These are phyloP conservation scores for Orientallactaga bullata DNA, from an alignment of 2,113 vertebrate genomes.

Conservation along the genomic window DNA sequence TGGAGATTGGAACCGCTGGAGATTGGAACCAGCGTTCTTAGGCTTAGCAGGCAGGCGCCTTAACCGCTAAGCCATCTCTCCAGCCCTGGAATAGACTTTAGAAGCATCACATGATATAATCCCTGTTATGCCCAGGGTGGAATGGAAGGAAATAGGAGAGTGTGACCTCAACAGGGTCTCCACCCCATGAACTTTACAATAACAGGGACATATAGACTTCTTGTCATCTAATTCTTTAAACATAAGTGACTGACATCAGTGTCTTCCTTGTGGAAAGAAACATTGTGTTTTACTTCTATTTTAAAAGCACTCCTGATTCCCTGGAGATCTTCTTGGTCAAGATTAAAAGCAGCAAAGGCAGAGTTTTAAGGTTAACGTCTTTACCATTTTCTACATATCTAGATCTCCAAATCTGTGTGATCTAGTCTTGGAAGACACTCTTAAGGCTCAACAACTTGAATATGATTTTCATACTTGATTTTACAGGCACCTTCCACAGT, in stretches of 20 bases:
- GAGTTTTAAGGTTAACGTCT: background rate
- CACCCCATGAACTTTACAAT: background rate
- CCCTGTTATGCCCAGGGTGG: background rate
- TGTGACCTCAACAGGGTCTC: background rate
- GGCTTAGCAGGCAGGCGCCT: no score
- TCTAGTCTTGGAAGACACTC: background rate
- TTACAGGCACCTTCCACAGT: background rate
- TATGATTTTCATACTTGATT: background rate
- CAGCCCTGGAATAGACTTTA: background rate
- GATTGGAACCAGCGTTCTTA: no score
- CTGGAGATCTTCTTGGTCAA: background rate
- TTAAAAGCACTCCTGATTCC: constrained; percentile 21
- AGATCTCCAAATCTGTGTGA: background rate
- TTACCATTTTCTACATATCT: background rate
- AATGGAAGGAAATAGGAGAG: background rate
- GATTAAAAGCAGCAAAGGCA: constrained; percentile 21
- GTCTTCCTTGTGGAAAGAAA: constrained; percentile 27
- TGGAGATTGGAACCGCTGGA: no score
- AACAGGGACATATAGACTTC: background rate
- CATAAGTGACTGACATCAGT: background rate
- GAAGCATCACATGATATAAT: background rate
- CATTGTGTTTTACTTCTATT: background rate
- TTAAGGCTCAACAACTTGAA: background rate
- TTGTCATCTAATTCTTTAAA: constrained; percentile 21
- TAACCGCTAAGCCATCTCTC: no score